Base-by-base conservation (phyloP, 37 sponge, comb jelly and placozoan species). In the Bolinopsis microptera region DNA sequence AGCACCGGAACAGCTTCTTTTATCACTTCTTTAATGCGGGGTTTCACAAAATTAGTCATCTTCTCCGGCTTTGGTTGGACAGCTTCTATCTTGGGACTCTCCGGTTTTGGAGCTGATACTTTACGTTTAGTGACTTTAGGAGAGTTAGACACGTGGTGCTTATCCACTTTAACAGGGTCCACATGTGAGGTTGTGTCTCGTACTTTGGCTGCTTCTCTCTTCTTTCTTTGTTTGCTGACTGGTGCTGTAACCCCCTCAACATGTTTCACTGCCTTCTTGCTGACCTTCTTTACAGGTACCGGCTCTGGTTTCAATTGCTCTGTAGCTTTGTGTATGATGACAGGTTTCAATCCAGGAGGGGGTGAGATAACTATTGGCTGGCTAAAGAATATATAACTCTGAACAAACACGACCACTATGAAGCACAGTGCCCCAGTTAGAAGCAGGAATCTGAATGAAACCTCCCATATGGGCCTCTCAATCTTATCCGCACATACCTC, bases 41-140 rank as follows among this genome's bases (percentile, higher is more conserved):
- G 90, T 48, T 86, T 86, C 90, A 86, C 90, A 3, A 86, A n/a
- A 40, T 41, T 86, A 26, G 90, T 86, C 90, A 86, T 86, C 24
- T 86, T 86, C 61, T 86, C 36, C 23, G 90, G 61, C 36, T 86
- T 86, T 23, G 90, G 90, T 41, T 39, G 90, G 22, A 34, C 25
- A 0, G 30, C 30, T 25, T 86, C 90, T 33, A 22, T 40, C 61
- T 86, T 86, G 25, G 90, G 90, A 86, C 61, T 41, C 1, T 39
- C 90, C 13, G 90, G 90, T 26, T 86, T 39, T 86, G 61, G 36
- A 2, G 61, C 5, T 27, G 90, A 77, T 9, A 32, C 27, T 18
- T 77, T 77, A 16, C 32, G 27, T 32, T 77, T 86, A 48, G 61
- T 18, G 13, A 48, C 61, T 39, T 86, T 41, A 18, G 90, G 61